Percentiles rank a stretch among this genome's conserved stretches.
Conservation (phyloP, 2,888 invertebrate genomes). For the Cacoxenus indagator region DNA sequence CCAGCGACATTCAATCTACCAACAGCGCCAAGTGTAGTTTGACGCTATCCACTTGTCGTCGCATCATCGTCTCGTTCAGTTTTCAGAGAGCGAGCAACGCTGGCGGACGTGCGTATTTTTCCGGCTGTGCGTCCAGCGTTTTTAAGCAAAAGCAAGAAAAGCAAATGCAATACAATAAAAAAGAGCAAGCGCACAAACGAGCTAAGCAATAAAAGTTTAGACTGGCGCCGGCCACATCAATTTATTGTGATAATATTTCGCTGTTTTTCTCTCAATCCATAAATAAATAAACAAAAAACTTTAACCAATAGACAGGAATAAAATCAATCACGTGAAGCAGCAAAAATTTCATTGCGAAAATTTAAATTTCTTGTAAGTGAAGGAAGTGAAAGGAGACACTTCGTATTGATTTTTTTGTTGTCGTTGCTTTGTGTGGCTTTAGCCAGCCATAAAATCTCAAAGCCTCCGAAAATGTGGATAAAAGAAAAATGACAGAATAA, state of each 20-base stretch:
- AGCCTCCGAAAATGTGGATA: neutral
- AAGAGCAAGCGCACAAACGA: constrained; percentile 7
- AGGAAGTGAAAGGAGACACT: neutral
- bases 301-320: constrained; percentile 20
- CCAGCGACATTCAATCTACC: too few species aligned
- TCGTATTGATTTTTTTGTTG: too few species aligned
- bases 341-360: neutral
- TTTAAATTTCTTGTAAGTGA: constrained; percentile 16
- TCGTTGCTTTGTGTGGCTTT: neutral
- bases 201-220: constrained; percentile 26
- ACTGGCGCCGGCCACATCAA: constrained; percentile 49
- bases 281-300: constrained; percentile 22
- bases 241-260: constrained; percentile 18
- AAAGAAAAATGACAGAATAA: constrained; percentile 5
- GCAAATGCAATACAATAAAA: constrained; percentile 24
- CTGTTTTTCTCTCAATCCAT: constrained; percentile 24
- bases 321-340: constrained; percentile 33
- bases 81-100: constrained; percentile 43
- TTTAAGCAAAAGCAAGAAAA: constrained; percentile 20
- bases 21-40: too few species aligned
- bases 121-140: constrained; percentile 15
- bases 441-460: neutral
- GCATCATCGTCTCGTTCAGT: constrained; percentile 40
- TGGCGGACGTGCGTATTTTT: constrained; percentile 40
- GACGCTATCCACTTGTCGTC: neutral